phyloP scores from a whole-genome alignment of 2,797 vertebrate genomes.

The Phylloscopus collybita region DNA sequence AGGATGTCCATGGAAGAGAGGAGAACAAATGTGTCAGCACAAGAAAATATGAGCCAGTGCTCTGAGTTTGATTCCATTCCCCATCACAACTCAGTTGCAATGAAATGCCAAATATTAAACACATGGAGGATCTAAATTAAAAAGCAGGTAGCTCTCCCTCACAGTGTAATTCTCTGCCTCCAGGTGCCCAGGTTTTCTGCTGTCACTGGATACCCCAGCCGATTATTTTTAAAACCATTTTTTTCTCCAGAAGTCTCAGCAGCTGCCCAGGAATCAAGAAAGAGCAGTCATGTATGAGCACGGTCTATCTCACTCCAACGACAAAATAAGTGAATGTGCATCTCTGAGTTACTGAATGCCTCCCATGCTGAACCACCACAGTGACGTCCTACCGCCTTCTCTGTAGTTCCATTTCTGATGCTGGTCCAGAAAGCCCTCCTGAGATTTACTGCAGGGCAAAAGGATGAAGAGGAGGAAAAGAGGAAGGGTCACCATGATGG shows the following conservation, averaged over 20 bases:
- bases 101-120: neutral
- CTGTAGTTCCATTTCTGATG: constrained; percentile 74
- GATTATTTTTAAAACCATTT: neutral
- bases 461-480: constrained; percentile 57
- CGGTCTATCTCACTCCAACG: neutral
- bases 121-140: neutral
- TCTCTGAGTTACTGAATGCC: neutral
- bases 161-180: neutral
- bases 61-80: neutral
- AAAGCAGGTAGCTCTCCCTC: neutral
- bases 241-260: neutral
- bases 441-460: constrained; percentile 34
- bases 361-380: neutral
- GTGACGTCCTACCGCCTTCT: constrained; percentile 69
- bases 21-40: neutral
- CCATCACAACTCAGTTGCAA: neutral
- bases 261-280: neutral
- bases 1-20: neutral
- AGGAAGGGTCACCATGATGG: neutral
- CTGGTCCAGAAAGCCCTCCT: constrained; percentile 47
- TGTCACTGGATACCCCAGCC: neutral
- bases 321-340: neutral
- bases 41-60: neutral
- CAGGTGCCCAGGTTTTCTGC: neutral
- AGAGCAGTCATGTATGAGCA: neutral